These are phyloP conservation scores for Xenus cinereus DNA, from an alignment of 2,113 vertebrate genomes.

Conservation along the genomic window DNA sequence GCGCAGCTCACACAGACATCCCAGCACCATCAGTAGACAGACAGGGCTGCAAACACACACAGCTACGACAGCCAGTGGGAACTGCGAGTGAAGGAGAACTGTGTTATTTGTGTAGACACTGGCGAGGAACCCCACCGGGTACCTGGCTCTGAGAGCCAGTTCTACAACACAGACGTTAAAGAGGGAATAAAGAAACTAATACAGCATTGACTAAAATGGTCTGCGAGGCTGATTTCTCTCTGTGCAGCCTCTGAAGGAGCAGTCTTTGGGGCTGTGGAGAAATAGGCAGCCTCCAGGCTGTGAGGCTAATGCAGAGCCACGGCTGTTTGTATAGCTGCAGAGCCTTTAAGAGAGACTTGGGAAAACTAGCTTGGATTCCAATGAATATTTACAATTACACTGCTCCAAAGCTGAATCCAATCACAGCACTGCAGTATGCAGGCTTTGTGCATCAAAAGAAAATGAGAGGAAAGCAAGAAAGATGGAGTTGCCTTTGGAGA, in stretches of 20 bases:
- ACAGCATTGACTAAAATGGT: slow-evolving; percentile 28
- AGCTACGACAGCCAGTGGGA: not conserved
- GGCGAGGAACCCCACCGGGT: not conserved
- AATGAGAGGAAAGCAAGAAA: slow-evolving; percentile 71
- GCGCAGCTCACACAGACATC: not conserved
- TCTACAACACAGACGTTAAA: slow-evolving; percentile 18
- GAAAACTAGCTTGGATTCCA: slow-evolving; percentile 73
- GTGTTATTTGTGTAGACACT: not conserved
- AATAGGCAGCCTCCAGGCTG: slow-evolving; percentile 59
- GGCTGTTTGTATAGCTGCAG: slow-evolving; percentile 75
- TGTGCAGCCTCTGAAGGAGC: slow-evolving; percentile 33
- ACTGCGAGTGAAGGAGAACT: not conserved
- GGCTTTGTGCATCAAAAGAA: slow-evolving; percentile 76
- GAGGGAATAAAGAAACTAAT: slow-evolving; percentile 58
- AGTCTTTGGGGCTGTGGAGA: slow-evolving; percentile 49
- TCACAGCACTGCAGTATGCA: slow-evolving; percentile 68
- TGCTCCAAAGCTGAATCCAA: slow-evolving; percentile 70
- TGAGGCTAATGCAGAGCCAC: slow-evolving; percentile 37
- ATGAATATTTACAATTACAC: slow-evolving; percentile 79
- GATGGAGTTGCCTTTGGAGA: slow-evolving; percentile 77
- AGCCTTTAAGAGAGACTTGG: slow-evolving; percentile 66
- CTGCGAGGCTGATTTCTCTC: slow-evolving; percentile 41
- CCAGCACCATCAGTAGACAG: not conserved
- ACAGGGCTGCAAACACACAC: not conserved
- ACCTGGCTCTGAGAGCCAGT: not conserved